Conservation (phyloP, 2,888 invertebrate species). For the Oasisia sp. region DNA sequence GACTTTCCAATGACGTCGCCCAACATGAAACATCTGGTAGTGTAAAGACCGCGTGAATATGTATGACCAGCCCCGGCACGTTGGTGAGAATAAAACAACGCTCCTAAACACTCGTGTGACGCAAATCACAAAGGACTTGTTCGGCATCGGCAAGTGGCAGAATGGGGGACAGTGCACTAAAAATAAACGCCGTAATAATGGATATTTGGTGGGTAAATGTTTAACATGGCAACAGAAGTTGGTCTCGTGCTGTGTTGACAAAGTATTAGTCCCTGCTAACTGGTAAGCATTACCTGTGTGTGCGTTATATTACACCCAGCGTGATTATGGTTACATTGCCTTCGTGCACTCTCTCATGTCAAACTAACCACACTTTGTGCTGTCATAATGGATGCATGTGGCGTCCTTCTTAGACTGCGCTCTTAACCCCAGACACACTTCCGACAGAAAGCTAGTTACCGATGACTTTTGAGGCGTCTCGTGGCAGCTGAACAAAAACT, state of each 20-base stretch:
- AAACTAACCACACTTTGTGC: not conserved
- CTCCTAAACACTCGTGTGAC: not conserved
- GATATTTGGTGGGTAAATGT: not conserved
- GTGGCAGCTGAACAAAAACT: not conserved
- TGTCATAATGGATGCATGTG: not conserved
- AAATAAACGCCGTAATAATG: slow-evolving; percentile 1
- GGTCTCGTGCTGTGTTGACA: not conserved
- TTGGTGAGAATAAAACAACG: not conserved
- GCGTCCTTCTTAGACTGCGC: not conserved
- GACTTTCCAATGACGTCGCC: not conserved
- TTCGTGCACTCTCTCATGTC: not conserved
- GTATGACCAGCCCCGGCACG: not conserved
- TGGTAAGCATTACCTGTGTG: not conserved
- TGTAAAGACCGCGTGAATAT: not conserved
- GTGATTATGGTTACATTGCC: not conserved
- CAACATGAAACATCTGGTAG: not conserved
- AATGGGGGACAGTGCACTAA: not conserved
- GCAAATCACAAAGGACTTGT: not conserved
- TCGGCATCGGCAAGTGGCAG: not conserved
- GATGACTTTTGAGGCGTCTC: not conserved
- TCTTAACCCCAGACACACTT: not conserved
- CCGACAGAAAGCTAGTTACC: not conserved
- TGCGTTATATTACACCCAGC: not conserved
- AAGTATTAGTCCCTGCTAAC: not conserved
- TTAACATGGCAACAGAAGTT: not conserved